phyloP scores from a whole-genome alignment of 2,797 vertebrate genomes.

The Ctenopoma multispine region DNA sequence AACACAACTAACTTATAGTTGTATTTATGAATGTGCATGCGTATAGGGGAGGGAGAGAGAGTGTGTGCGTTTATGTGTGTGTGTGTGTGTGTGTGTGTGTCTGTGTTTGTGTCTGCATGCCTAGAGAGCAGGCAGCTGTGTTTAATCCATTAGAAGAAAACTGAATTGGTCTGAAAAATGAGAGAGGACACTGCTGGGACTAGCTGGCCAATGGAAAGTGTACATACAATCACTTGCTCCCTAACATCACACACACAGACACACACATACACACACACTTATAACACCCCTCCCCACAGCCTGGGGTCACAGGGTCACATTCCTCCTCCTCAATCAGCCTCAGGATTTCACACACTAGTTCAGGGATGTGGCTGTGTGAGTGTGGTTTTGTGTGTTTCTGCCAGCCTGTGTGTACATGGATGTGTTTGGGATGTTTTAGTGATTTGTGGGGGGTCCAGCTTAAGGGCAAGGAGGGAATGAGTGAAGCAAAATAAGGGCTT shows the following conservation, averaged over 20 bases:
- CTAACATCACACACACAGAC: conserved; percentile 47
- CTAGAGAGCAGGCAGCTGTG: conserved; percentile 15
- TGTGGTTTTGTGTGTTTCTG: conserved; percentile 49
- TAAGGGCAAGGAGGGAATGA: conserved; percentile 45
- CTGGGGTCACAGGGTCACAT: conserved; percentile 79
- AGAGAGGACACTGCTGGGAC: conserved; percentile 65
- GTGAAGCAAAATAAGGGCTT: conserved; percentile 23
- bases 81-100: conserved; percentile 6
- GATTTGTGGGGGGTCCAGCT: conserved; percentile 74
- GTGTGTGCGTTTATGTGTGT: background rate
- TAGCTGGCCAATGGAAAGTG: conserved; percentile 58
- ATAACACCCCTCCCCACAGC: conserved; percentile 70
- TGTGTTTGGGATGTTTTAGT: conserved; percentile 65
- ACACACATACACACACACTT: conserved; percentile 49
- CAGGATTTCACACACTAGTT: conserved; percentile 82
- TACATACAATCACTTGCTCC: conserved; percentile 68
- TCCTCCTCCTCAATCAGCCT: conserved; percentile 80
- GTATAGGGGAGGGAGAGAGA: background rate
- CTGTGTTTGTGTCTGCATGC: conserved; percentile 6
- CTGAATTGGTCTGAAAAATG: conserved; percentile 59
- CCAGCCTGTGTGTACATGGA: conserved; percentile 27
- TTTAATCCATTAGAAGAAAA: conserved; percentile 70
- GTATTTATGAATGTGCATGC: conserved; percentile 33
- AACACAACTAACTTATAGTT: conserved; percentile 24
- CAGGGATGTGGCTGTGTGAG: conserved; percentile 60